phyloP scores from a whole-genome alignment of 2,113 vertebrate genomes.

The Monopterus albus region DNA sequence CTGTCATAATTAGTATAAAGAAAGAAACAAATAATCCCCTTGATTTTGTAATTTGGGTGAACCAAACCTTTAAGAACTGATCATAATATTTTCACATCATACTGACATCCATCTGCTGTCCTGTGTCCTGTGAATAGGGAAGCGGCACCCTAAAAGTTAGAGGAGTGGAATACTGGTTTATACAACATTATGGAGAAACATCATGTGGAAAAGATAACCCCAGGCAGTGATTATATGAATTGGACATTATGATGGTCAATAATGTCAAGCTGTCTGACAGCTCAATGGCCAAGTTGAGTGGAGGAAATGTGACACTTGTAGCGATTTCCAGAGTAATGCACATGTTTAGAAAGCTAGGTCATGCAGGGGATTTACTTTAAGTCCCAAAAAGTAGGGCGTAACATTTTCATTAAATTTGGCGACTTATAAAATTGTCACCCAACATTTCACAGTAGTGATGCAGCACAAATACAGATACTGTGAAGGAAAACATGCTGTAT shows the following conservation, averaged over 20 bases:
- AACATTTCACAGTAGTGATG: neutral
- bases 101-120: too few species aligned
- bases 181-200: slow-evolving; percentile 5
- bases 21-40: too few species aligned
- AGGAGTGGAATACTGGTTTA: slow-evolving; percentile 2
- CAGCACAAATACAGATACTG: neutral
- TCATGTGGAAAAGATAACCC: neutral
- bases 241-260: slow-evolving; percentile 5
- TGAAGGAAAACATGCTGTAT: neutral
- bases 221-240: neutral
- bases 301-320: slow-evolving; percentile 23
- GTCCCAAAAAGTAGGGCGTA: slow-evolving; percentile 1
- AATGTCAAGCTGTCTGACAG: slow-evolving; percentile 22
- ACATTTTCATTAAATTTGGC: slow-evolving; percentile 7
- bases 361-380: slow-evolving; percentile 1
- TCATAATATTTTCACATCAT: too few species aligned
- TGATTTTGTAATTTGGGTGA: too few species aligned
- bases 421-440: neutral
- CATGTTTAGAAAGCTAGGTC: slow-evolving; percentile 7
- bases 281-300: neutral
- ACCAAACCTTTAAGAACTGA: too few species aligned
- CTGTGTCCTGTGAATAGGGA: too few species aligned
- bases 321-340: slow-evolving; percentile 17
- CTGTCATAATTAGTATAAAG: too few species aligned
- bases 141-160: too few species aligned